A percentile compares a stretch with the other conserved stretches of the same genome.
Evolutionary conservation across 1,140 invertebrate species (phyloP).

Genomic region (Drosophila arizonae): DNA sequence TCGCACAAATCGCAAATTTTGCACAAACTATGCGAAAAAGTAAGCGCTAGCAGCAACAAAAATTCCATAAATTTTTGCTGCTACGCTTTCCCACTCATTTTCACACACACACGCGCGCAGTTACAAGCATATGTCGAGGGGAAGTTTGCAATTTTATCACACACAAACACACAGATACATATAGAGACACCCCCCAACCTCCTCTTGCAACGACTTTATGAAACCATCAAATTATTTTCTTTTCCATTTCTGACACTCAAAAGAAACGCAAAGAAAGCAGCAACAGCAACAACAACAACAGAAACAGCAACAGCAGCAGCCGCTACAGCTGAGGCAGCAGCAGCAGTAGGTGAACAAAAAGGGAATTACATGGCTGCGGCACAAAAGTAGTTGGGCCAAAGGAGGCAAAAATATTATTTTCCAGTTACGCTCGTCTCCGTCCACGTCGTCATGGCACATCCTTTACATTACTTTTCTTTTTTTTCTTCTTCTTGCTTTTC

Average conservation of each 20-base stretch:
- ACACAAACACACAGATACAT: constrained; percentile 44
- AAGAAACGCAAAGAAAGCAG: constrained; percentile 72
- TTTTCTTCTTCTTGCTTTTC: constrained; percentile 5
- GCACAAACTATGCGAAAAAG: constrained; percentile 62
- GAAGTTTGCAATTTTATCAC: constrained; percentile 78
- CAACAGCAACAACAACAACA: constrained; percentile 22
- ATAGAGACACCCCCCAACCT: constrained; percentile 12
- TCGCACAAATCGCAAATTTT: constrained; percentile 67
- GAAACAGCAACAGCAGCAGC: constrained; percentile 39
- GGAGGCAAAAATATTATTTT: constrained; percentile 77
- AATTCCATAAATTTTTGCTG: constrained; percentile 73
- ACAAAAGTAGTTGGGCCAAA: constrained; percentile 22
- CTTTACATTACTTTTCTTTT: constrained; percentile 71
- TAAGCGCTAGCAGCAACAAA: constrained; percentile 46
- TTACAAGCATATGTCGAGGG: constrained; percentile 22
- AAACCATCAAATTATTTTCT: constrained; percentile 83
- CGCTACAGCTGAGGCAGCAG: neutral
- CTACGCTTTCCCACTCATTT: constrained; percentile 45
- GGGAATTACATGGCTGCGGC: constrained; percentile 44
- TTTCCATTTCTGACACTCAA: constrained; percentile 83
- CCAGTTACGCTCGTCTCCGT: constrained; percentile 75
- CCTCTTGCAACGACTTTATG: constrained; percentile 70
- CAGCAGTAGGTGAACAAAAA: constrained; percentile 37
- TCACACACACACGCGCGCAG: constrained; percentile 15
- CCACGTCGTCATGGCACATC: constrained; percentile 73